Conservation (phyloP, 2,888 invertebrate genomes). For the Agapetus fuscipes region DNA sequence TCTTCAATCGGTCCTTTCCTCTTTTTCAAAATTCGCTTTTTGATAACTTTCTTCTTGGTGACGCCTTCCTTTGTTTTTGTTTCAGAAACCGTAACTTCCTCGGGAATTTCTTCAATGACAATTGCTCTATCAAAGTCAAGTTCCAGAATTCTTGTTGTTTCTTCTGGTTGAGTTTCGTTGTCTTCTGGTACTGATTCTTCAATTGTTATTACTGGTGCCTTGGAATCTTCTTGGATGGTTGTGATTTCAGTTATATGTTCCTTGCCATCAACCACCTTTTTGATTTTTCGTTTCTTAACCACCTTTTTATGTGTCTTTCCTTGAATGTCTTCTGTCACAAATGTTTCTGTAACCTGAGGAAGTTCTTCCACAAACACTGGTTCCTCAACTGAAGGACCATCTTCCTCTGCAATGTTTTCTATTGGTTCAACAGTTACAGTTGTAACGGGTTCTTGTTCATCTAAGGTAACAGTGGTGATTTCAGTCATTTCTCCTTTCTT, state of each 20-base stretch:
- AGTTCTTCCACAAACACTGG: slow-evolving; percentile 25
- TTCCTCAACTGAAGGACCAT: slow-evolving; percentile 21
- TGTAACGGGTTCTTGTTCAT: slow-evolving; percentile 32
- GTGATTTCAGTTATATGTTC: slow-evolving; percentile 29
- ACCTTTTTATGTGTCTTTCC: slow-evolving; percentile 26
- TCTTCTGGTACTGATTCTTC: slow-evolving; percentile 22
- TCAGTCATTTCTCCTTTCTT: slow-evolving; percentile 35
- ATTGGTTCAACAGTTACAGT: slow-evolving; percentile 23
- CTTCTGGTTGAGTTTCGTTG: slow-evolving; percentile 21
- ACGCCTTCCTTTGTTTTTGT: slow-evolving; percentile 29
- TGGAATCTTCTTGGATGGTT: slow-evolving; percentile 32
- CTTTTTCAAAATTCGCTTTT: slow-evolving; percentile 28
- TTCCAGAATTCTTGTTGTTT: slow-evolving; percentile 17
- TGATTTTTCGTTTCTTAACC: slow-evolving; percentile 29
- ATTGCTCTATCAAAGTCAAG: slow-evolving; percentile 28
- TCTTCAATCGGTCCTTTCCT: slow-evolving; percentile 28
- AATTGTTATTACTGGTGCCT: slow-evolving; percentile 26
- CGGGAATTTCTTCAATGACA: slow-evolving; percentile 37
- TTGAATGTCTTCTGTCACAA: slow-evolving; percentile 28
- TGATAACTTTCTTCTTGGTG: slow-evolving; percentile 30
- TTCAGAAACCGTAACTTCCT: slow-evolving; percentile 29
- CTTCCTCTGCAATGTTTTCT: slow-evolving; percentile 18
- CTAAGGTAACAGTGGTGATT: slow-evolving; percentile 35
- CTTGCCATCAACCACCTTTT: slow-evolving; percentile 27
- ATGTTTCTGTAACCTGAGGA: slow-evolving; percentile 29